Conservation (phyloP, 2,797 vertebrate species). For the Danio albolineatus region DNA sequence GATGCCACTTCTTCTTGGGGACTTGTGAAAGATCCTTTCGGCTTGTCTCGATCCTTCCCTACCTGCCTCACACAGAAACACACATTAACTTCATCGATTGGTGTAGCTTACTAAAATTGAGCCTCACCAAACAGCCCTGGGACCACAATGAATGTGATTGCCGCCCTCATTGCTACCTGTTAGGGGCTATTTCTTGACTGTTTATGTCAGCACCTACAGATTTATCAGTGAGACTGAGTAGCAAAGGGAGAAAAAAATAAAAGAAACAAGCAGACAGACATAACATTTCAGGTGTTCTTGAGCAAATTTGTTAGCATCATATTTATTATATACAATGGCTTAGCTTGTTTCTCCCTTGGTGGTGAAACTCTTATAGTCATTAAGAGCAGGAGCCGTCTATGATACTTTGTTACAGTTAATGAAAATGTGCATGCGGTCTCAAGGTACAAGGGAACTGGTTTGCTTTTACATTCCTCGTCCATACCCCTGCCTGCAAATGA, state of each 20-base stretch:
- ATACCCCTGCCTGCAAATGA: conserved; percentile 43
- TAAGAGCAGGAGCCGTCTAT: conserved; percentile 22
- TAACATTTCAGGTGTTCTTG: conserved; percentile 41
- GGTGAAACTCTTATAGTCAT: conserved; percentile 28
- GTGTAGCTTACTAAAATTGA: conserved; percentile 71
- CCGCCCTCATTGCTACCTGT: conserved; percentile 50
- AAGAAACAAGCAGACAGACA: conserved; percentile 28
- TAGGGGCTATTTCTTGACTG: conserved; percentile 40
- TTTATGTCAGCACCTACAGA: conserved; percentile 47
- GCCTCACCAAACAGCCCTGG: conserved; percentile 64
- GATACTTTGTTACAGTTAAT: conserved; percentile 33
- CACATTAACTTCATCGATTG: conserved; percentile 76
- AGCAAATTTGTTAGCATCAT: conserved; percentile 40
- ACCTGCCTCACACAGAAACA: conserved; percentile 68
- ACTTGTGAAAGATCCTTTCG: conserved; percentile 68
- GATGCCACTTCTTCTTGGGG: conserved; percentile 58
- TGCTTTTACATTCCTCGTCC: conserved; percentile 40
- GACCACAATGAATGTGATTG: conserved; percentile 59
- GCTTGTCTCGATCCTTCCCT: conserved; percentile 72
- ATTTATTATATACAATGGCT: background rate
- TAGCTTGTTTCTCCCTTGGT: conserved; percentile 12
- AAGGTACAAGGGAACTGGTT: conserved; percentile 31
- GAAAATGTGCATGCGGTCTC: conserved; percentile 47
- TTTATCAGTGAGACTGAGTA: conserved; percentile 43
- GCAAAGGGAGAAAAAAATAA: conserved; percentile 34